Base-by-base conservation (phyloP, 2,113 vertebrate genomes). In the Cettia cetti region DNA sequence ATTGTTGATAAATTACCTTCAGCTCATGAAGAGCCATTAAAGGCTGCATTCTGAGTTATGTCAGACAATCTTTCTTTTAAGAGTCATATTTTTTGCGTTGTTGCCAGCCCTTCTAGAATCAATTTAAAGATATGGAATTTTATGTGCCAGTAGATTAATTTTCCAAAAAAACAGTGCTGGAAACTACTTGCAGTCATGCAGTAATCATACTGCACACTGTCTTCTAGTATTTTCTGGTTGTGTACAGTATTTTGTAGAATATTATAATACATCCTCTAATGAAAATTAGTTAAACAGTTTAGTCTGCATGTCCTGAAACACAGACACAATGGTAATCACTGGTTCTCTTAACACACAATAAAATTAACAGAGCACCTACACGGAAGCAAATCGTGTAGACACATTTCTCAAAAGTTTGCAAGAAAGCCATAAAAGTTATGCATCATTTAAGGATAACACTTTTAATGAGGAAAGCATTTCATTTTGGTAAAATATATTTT, bases 371-470 rank as follows among this genome's bases (percentile, higher is more conserved):
- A 68, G 10, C 14, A 76, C 15, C 8, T 63, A 66, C 7, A 53
- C 24, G 20, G 49, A 77, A 45, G 6, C 5, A 28, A 81, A 69
- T 7, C 56, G 11, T 1, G 0, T 21, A 68, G 6, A 37, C 0
- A 0, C 2, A 7, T 65, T 81, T 71, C 57, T 76, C 69, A 31
- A 30, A 63, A 64, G 15, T 63, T 76, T 86, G 10, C 22, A 44
- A 59, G 35, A 65, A 20, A 83, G 5, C 7, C 22, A 39, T 79
- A 37, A 44, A 79, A 24, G 2, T 27, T 37, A 49, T 9, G 9
- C 3, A 11, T 1, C 9, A 16, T 72, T 60, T 47, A 64, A 77
- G 16, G 15, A 72, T 31, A 69, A 40, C 0, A 37, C 9, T 44
- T 83, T 69, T 50, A 60, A 60, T 5, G 11, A 54, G 8, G 50